A percentile compares a stretch with the other conserved stretches of the same genome.
These are phyloP conservation scores for Neodiprion virginianus DNA, from an alignment of 1,140 invertebrate genomes.

Conservation along the genomic window DNA sequence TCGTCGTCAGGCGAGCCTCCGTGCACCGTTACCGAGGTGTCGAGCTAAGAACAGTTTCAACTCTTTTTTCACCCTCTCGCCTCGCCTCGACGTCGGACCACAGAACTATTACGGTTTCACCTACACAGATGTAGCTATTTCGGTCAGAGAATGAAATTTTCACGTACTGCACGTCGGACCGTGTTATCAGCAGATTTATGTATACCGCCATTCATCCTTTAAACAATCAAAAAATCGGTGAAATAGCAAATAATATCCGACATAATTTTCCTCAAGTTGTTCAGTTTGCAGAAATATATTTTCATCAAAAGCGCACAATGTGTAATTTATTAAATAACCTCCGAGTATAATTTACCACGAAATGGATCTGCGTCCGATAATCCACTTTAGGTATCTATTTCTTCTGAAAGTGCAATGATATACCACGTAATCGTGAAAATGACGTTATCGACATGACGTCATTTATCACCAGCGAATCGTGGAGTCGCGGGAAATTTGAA, in stretches of 20 bases:
- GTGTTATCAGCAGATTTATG: not conserved
- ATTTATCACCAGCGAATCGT: no score
- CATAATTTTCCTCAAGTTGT: not conserved
- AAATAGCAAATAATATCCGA: not conserved
- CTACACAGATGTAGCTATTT: not conserved
- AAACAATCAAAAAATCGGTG: not conserved
- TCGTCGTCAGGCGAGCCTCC: conserved; percentile 53
- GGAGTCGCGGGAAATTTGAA: no score
- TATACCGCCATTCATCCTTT: no score
- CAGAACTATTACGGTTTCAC: conserved; percentile 5
- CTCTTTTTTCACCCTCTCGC: not conserved
- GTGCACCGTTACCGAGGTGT: not conserved
- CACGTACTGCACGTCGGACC: not conserved
- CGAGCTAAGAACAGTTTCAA: not conserved
- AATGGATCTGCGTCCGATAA: no score
- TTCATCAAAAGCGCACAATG: not conserved
- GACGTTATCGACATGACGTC: no score
- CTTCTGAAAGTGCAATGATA: no score
- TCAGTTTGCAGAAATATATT: not conserved
- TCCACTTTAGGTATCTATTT: no score
- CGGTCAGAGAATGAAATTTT: not conserved
- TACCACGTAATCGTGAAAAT: no score
- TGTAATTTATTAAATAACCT: conserved; percentile 6
- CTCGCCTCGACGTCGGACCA: not conserved
- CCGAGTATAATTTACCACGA: no score